These are phyloP conservation scores for Semaprochilodus insignis DNA, from an alignment of 2,797 vertebrate genomes.

Conservation along the genomic window DNA sequence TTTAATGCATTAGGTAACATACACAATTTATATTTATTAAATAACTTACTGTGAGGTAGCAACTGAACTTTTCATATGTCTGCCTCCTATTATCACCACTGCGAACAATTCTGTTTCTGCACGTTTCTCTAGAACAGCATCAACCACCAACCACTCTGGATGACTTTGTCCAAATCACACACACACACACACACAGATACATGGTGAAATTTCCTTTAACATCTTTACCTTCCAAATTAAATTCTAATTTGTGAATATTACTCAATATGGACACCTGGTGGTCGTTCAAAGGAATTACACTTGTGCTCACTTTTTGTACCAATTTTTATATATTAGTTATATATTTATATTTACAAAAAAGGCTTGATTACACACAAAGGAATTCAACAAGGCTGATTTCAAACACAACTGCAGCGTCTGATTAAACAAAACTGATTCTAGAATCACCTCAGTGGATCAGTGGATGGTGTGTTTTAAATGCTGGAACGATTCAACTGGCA, in stretches of 20 bases:
- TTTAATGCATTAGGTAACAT: too few relatives aligned
- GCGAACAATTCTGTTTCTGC: too few relatives aligned
- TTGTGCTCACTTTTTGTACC: background rate
- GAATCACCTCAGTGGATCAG: background rate
- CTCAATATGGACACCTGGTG: constrained; percentile 54
- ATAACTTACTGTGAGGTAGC: too few relatives aligned
- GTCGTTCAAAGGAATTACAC: constrained; percentile 36
- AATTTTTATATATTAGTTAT: background rate
- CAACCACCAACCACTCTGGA: too few relatives aligned
- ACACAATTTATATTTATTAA: too few relatives aligned
- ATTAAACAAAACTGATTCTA: background rate
- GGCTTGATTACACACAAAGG: background rate
- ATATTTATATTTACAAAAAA: constrained; percentile 49
- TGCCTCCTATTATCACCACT: too few relatives aligned
- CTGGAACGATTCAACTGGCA: constrained; percentile 19
- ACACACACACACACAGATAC: too few relatives aligned
- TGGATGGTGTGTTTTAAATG: background rate
- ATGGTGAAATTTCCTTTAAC: background rate
- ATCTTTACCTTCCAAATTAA: constrained; percentile 29
- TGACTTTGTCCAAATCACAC: too few relatives aligned
- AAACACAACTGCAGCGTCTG: constrained; percentile 16
- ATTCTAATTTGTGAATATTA: constrained; percentile 1
- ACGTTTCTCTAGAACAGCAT: too few relatives aligned
- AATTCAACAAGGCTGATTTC: constrained; percentile 24
- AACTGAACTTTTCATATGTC: too few relatives aligned